phyloP scores from a whole-genome alignment of 2,888 invertebrate species.

The Dryobota labecula region DNA sequence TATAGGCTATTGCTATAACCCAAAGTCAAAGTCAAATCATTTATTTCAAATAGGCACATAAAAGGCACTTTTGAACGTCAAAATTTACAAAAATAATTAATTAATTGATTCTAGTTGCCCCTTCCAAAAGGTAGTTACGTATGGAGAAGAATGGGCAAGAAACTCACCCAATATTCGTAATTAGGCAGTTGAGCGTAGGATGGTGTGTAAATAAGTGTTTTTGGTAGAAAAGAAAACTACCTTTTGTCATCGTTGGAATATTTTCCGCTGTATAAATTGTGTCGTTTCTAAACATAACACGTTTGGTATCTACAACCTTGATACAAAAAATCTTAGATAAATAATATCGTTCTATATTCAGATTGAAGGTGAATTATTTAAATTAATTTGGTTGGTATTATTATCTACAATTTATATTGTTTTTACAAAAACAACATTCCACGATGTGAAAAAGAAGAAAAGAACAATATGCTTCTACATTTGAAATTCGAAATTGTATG shows the following conservation, averaged over 20 bases:
- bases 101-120: no score
- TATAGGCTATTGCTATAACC: slow-evolving; percentile 40
- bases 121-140: no score
- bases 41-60: no score
- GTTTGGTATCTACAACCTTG: slow-evolving; percentile 37
- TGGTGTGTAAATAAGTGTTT: slow-evolving; percentile 6
- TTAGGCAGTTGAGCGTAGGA: slow-evolving; percentile 26
- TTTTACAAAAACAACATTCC: slow-evolving; percentile 1
- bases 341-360: slow-evolving; percentile 20
- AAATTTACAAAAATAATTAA: no score
- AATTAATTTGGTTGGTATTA: neutral
- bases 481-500: slow-evolving; percentile 40
- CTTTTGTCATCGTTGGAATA: neutral
- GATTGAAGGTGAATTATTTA: slow-evolving; percentile 14
- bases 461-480: slow-evolving; percentile 33
- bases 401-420: neutral
- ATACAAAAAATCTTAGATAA: slow-evolving; percentile 32
- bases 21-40: no score
- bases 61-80: no score
- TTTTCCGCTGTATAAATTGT: slow-evolving; percentile 5
- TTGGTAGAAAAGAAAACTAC: neutral
- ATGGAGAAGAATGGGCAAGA: no score
- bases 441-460: neutral
- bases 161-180: slow-evolving; percentile 34
- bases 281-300: slow-evolving; percentile 24